Base-by-base conservation (phyloP, 2,797 vertebrate genomes). In the Protonibea diacanthus region DNA sequence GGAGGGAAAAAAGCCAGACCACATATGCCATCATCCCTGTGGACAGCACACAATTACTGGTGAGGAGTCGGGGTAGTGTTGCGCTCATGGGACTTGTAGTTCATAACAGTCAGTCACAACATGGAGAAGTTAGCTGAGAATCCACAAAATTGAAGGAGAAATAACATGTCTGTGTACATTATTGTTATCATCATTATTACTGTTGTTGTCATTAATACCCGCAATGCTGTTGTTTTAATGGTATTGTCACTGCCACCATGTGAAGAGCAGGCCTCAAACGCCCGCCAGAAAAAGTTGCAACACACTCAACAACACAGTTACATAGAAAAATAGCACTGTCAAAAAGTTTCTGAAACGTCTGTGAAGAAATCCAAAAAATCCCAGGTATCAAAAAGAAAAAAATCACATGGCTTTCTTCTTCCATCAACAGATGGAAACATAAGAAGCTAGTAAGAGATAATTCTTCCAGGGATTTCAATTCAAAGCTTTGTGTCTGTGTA, bases 301-400 rank as follows among this genome's bases (percentile, higher is more conserved):
- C 84, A 91, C 87, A 78, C 77, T 90, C 82, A 85, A 93, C 86
- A 93, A 91, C 90, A 94, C 90, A 88, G 79, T 86, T 83, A 94
- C 91, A 95, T 95, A 95, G 89, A 95, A 95, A 95, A 95, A 95
- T 94, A 94, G 81, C 90, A 93, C 89, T 93, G 93, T 91, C 81
- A 86, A 93, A 94, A 92, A 89, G 92, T 94, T 91, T 88, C 88
- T 86, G 88, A 91, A 91, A 90, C 65, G 48, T 92, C 84, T 89
- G 89, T 73, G 90, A 92, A 86, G 80, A 90, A 90, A 84, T 84
- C 86, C 70, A 82, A 80, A 75, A 75, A 90, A 86, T 86, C 82
- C 82, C 83, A 76, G 80, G 71, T 91, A 88, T 90, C 76, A 91
- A 89, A 92, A 85, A 67, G 59, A 52, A 75, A 71, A 76, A 79